Base-by-base conservation (phyloP, 2,888 invertebrate genomes). In the Himalopsyche japonica region DNA sequence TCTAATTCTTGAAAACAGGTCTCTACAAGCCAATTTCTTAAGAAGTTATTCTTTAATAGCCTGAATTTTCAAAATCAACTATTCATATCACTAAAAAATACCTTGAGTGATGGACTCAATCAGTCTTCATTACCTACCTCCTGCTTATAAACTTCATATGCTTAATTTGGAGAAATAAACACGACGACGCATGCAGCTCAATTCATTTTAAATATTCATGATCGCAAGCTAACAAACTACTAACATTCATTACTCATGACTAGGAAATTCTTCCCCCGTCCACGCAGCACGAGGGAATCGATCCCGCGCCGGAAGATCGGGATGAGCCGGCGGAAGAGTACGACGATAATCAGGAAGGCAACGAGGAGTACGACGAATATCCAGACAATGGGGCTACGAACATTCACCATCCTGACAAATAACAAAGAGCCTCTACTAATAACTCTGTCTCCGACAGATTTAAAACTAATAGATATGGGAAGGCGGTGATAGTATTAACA, bases 361-460 rank as follows among this genome's bases (percentile, higher is more conserved):
- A 93, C 87, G 94, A 94, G 85, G 94, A 94, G 88, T 93, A 94
- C 88, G 94, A 94, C 80, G 92, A 92, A 84, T 93, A 95, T 91
- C 91, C 94, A 77, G 93, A 93, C 85, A 87, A 88, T 85, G 86
- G 88, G 84, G 87, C 88, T 32, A 87, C 84, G 57, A 87, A 86
- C 82, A 84, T 87, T 64, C 87, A 87, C 79, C 87, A 88, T 80
- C 84, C 87, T 10, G 87, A 87, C 77, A 87, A 87, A 86, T 87
- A 87, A 86, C 86, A 87, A 76, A 87, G 77, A 86, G 84, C 87
- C 82, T 83, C 32, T 27, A 83, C 86, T 82, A 87, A 86, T 79
- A 84, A 80, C 49, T 83, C 86, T 34, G 82, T 79, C 79, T 84
- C 34, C 49, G 80, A 82, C 78, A 86, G 82, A 80, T 80, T 80